These are phyloP conservation scores for Argopecten irradians DNA, from an alignment of 1,140 invertebrate species.

Conservation along the genomic window DNA sequence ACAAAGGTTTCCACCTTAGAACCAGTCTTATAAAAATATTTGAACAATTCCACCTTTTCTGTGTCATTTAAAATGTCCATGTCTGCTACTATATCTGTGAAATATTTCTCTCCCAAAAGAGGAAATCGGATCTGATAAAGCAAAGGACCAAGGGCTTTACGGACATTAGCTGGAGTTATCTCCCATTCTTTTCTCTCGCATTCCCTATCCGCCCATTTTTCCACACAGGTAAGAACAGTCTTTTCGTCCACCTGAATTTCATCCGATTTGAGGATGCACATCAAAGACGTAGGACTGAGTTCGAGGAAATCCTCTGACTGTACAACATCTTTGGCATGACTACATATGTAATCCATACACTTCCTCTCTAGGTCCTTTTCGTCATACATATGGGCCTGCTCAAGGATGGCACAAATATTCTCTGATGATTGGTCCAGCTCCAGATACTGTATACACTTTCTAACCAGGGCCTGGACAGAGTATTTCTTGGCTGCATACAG, in stretches of 20 bases:
- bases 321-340: constrained; percentile 49
- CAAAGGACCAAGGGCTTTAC: constrained; percentile 51
- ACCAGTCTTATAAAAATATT: constrained; percentile 57
- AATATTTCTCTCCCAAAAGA: constrained; percentile 54
- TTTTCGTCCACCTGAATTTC: constrained; percentile 55
- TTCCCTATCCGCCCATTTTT: constrained; percentile 53
- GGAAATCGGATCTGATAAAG: constrained; percentile 58
- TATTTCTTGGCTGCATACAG: constrained; percentile 91
- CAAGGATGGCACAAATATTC: constrained; percentile 81
- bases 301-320: constrained; percentile 51
- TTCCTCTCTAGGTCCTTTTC: constrained; percentile 58
- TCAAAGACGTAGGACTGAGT: constrained; percentile 50
- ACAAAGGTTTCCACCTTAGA: constrained; percentile 41
- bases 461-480: constrained; percentile 86
- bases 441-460: constrained; percentile 88
- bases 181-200: constrained; percentile 51
- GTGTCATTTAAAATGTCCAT: constrained; percentile 51
- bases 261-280: constrained; percentile 48
- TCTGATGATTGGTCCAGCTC: constrained; percentile 86
- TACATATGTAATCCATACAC: constrained; percentile 54
- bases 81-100: constrained; percentile 56
- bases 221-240: constrained; percentile 41
- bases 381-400: constrained; percentile 63
- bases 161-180: constrained; percentile 43
- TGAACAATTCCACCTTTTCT: constrained; percentile 60